Evolutionary conservation across 2,113 vertebrate genomes (phyloP).

Genomic region (Psittacus erithacus): DNA sequence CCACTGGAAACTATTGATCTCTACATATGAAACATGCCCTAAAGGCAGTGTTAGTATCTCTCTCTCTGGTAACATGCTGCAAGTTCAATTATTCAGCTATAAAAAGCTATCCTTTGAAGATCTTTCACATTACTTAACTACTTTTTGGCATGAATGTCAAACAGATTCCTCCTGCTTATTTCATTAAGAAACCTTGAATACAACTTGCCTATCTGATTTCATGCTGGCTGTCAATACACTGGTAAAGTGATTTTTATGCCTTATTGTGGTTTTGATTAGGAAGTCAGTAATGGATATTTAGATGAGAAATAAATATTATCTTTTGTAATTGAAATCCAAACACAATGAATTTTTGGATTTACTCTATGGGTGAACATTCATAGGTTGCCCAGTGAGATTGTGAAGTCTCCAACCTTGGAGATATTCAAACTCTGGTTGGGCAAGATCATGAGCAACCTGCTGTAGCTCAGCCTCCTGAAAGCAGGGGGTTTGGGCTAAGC

Average conservation of each 20-base stretch:
- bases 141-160: neutral
- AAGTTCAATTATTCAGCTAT: neutral
- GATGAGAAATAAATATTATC: neutral
- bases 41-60: neutral
- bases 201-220: neutral
- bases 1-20: too few relatives aligned
- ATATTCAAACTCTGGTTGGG: neutral
- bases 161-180: neutral
- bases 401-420: neutral
- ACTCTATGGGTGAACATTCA: neutral
- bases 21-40: neutral
- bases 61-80: neutral
- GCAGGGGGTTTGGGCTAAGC: fast-evolving
- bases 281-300: neutral
- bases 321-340: neutral
- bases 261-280: neutral
- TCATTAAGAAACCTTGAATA: neutral
- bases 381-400: neutral
- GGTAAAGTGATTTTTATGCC: neutral
- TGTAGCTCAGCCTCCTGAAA: neutral
- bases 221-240: neutral
- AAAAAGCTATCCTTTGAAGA: neutral
- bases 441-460: neutral
- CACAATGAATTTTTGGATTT: neutral
- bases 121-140: neutral